Evolutionary conservation across 2,797 vertebrate genomes (phyloP).

Genomic region (Tadarida brasiliensis): DNA sequence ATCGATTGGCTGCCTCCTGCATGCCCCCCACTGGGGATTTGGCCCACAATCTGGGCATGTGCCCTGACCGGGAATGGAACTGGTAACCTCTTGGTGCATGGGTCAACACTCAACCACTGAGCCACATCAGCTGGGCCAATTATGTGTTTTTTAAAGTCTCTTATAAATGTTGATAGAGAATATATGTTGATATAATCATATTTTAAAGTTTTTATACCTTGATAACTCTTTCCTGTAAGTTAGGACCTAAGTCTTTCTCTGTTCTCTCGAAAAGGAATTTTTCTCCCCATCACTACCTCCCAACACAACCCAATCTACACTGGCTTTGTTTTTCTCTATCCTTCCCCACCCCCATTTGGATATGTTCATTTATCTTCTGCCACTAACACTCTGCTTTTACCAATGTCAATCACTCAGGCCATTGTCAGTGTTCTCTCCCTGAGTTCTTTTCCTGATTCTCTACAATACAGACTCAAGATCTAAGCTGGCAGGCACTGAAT

Average conservation of each 20-base stretch:
- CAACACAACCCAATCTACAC: neutral
- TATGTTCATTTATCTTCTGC: neutral
- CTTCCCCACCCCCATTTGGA: neutral
- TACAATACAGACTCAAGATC: neutral
- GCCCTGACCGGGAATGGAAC: too few relatives aligned
- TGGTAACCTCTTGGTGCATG: too few relatives aligned
- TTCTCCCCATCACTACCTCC: rapidly evolving
- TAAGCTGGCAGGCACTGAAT: neutral
- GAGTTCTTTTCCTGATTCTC: slow-evolving; percentile 14
- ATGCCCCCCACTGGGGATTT: too few relatives aligned
- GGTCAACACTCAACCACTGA: too few relatives aligned
- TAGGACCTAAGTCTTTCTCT: neutral
- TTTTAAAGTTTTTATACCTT: neutral
- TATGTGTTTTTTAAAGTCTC: neutral
- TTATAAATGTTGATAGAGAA: neutral
- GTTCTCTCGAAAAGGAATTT: neutral
- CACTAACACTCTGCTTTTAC: neutral
- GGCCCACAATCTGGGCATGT: too few relatives aligned
- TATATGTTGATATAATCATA: neutral
- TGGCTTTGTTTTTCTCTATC: neutral
- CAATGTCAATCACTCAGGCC: neutral
- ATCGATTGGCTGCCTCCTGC: too few relatives aligned
- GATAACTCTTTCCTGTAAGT: neutral
- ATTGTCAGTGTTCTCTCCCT: neutral
- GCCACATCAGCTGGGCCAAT: too few relatives aligned